These are phyloP conservation scores for Meloe dianella DNA, from an alignment of 2,888 invertebrate species.

Conservation along the genomic window DNA sequence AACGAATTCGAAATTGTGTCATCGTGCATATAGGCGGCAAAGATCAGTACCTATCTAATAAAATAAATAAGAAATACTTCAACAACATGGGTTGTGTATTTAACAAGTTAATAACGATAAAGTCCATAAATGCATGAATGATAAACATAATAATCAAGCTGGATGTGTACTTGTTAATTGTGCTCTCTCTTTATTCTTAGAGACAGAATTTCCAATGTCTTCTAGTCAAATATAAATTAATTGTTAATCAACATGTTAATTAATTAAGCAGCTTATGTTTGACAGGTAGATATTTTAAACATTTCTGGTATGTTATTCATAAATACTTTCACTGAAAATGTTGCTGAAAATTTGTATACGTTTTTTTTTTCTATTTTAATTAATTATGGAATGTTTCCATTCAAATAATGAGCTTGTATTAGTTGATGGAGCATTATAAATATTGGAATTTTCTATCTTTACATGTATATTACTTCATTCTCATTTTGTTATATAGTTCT, in stretches of 20 bases:
- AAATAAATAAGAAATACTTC: too few species aligned
- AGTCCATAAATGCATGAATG: not conserved
- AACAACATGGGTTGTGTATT: too few species aligned
- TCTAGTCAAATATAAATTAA: constrained; percentile 45
- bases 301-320: constrained; percentile 18
- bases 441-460: constrained; percentile 23
- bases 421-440: constrained; percentile 24
- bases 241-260: constrained; percentile 44
- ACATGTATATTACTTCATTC: not conserved
- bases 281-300: constrained; percentile 22
- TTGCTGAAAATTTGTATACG: too few species aligned
- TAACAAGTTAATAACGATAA: not conserved
- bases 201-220: constrained; percentile 43
- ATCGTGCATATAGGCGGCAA: too few species aligned
- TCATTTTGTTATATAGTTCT: constrained; percentile 19
- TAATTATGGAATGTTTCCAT: constrained; percentile 28
- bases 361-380: constrained; percentile 18
- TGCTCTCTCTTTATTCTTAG: constrained; percentile 22
- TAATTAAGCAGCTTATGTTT: constrained; percentile 37
- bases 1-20: too few species aligned
- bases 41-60: too few species aligned
- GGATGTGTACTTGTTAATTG: constrained; percentile 41
- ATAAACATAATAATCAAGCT: constrained; percentile 42
- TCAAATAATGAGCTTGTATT: constrained; percentile 27
- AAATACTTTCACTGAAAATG: too few species aligned